A percentile compares a stretch with the other conserved stretches of the same genome.
These are phyloP conservation scores for Eustalomyia histrio DNA, from an alignment of 2,888 invertebrate genomes.

Conservation along the genomic window DNA sequence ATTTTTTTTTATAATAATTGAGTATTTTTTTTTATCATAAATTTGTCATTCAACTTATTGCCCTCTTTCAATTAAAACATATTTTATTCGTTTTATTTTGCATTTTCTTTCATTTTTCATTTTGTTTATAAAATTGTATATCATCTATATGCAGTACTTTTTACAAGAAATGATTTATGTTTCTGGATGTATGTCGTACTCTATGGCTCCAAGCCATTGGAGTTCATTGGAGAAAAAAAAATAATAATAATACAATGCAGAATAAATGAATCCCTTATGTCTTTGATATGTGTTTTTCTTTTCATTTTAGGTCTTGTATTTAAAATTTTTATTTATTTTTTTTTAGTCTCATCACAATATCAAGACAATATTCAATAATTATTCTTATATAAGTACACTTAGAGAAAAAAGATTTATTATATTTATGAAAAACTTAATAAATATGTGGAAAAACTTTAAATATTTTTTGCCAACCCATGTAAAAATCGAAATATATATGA, in stretches of 20 bases:
- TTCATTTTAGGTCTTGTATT: slow-evolving; percentile 14
- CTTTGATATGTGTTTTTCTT: not conserved
- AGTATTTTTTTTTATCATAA: slow-evolving; percentile 1
- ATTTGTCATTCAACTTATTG: slow-evolving; percentile 49
- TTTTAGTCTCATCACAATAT: not conserved
- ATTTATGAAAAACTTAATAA: too few species aligned
- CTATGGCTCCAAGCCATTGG: slow-evolving; percentile 18
- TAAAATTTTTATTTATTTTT: not conserved
- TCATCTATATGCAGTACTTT: slow-evolving; percentile 9
- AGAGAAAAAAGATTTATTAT: too few species aligned
- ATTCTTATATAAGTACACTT: not conserved
- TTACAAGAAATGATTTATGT: slow-evolving; percentile 36
- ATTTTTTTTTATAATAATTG: not conserved
- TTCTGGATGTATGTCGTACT: slow-evolving; percentile 3
- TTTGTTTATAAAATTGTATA: slow-evolving; percentile 2
- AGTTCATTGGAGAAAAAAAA: slow-evolving; percentile 13
- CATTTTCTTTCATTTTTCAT: slow-evolving; percentile 13
- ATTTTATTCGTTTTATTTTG: slow-evolving; percentile 19
- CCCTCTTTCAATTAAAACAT: slow-evolving; percentile 52
- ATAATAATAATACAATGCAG: slow-evolving; percentile 3
- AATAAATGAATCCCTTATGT: slow-evolving; percentile 29
- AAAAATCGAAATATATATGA: too few species aligned
- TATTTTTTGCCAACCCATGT: too few species aligned
- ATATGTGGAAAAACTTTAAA: too few species aligned
- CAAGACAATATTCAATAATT: slow-evolving; percentile 21